Conservation (phyloP, 1,140 invertebrate genomes). For the Bombus pyrosoma region DNA sequence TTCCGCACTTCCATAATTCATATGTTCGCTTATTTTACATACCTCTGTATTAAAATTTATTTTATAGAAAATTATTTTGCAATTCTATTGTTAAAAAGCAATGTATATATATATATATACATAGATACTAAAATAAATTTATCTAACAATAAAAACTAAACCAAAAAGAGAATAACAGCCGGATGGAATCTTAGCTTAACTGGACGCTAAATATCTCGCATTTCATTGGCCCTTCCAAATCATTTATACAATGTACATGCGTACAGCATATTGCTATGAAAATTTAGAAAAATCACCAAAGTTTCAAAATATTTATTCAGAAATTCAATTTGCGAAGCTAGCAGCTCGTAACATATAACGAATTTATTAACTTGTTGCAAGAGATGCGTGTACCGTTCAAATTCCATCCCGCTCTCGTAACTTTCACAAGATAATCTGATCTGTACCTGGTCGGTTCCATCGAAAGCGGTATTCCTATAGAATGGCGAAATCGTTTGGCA, state of each 20-base stretch:
- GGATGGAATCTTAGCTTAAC: slow-evolving; percentile 4
- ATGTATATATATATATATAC: neutral
- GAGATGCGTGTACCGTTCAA: slow-evolving; percentile 1
- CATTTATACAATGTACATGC: neutral
- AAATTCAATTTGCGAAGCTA: neutral
- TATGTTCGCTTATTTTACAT: neutral
- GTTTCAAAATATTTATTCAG: neutral
- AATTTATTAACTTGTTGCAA: slow-evolving; percentile 2
- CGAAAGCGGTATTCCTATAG: neutral
- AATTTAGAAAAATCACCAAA: neutral
- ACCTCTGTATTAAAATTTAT: neutral
- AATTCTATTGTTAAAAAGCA: neutral
- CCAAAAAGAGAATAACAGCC: neutral
- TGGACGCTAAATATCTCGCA: neutral
- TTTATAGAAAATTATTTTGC: neutral
- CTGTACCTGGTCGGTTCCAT: slow-evolving; percentile 18
- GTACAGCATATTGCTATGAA: neutral
- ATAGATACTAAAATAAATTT: too few relatives aligned
- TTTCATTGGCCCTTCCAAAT: neutral
- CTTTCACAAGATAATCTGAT: slow-evolving; percentile 14
- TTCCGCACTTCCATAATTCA: neutral
- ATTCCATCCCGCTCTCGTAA: neutral
- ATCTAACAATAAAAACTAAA: neutral
- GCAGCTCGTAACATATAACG: neutral
- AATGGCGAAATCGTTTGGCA: neutral